Evolutionary conservation across 2,113 vertebrate genomes (phyloP), one percentile per base, ranked within the genome.

Genomic region (Oncorhynchus nerka): DNA sequence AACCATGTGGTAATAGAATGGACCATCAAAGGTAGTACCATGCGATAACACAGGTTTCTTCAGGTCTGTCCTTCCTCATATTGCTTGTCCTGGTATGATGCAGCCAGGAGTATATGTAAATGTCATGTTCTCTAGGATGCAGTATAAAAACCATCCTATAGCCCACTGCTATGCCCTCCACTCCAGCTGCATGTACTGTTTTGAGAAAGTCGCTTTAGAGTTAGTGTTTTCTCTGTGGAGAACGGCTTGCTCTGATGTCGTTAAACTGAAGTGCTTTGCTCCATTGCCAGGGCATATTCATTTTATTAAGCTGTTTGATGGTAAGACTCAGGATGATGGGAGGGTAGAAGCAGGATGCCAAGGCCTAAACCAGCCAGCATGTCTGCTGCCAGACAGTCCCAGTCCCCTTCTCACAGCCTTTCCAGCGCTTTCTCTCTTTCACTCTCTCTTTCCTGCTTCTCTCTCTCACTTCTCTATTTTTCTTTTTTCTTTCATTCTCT

Each of bases 191-290:
- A 79, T 64, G 51, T 61, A 81, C 65, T 69, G 79, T 71, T 80
- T 68, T 34, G 19, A 77, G 61, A 70, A 84, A 79, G 65, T 69
- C 5, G n/a, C 19, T 24, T 79, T 55, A 69, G 48, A 70, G 78
- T 75, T 81, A 81, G 74, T 64, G 61, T 71, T 64, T 85, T 85
- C 80, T 87, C 75, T 81, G 69, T 82, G 76, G 75, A 71, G 84
- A 19, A 69, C 81, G 79, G 51, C 65, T 74, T 83, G 79, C 85
- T 92, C 90, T 92, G 87, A 91, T 89, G 86, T 90, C 86, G 86
- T 89, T 86, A 89, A 92, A 87, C 84, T 86, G 81, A 87, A 81
- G 75, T 68, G 83, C 87, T 92, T 87, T 89, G 82, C 87, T 71
- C 75, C 28, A 51, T 76, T 90, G 87, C 89, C 85, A 88, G 85